Percentiles rank a stretch among this genome's conserved stretches.
These are phyloP conservation scores for Esox masquinongy DNA, from an alignment of 2,797 vertebrate species.

Conservation along the genomic window DNA sequence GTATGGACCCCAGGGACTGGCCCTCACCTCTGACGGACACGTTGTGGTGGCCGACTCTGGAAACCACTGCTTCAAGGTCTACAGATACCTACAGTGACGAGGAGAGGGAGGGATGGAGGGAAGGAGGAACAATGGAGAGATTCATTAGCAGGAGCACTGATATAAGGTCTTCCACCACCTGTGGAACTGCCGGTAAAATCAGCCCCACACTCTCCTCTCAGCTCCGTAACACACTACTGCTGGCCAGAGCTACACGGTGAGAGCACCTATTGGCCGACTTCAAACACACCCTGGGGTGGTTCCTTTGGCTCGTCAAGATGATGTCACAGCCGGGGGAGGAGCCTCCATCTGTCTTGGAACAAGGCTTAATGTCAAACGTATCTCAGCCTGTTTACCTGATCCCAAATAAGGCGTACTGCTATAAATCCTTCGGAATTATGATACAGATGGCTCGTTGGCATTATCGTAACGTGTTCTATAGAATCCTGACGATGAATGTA, in stretches of 20 bases:
- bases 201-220: neutral
- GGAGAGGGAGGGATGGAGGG: neutral
- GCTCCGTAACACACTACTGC: neutral
- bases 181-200: neutral
- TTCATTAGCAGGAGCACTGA: neutral
- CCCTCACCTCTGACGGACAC: constrained; percentile 94
- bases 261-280: neutral
- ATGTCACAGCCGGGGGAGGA: no score
- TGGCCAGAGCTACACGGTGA: no score
- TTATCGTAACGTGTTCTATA: no score
- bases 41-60: constrained; percentile 98
- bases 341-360: neutral
- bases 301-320: neutral
- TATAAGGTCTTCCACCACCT: neutral
- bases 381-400: neutral
- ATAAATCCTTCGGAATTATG: neutral
- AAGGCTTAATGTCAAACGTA: neutral
- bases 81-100: constrained; percentile 93
- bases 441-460: neutral
- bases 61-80: constrained; percentile 99
- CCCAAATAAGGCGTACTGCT: neutral
- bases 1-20: constrained; percentile 95
- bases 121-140: neutral
- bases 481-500: neutral
- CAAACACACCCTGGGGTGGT: no score